Conservation (phyloP, 2,888 invertebrate genomes). For the Eupeodes latifasciatus region DNA sequence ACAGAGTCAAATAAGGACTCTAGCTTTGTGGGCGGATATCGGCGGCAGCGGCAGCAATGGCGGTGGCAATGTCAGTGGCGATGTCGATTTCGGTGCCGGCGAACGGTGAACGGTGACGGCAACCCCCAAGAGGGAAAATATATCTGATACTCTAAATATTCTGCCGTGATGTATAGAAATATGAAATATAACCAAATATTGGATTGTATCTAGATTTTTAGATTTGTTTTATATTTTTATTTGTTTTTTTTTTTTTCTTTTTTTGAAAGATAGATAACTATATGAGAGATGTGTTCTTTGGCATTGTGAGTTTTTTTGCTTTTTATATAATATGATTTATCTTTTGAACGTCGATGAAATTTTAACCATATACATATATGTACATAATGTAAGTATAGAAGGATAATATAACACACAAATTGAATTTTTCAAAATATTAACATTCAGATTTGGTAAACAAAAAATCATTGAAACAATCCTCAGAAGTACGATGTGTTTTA, state of each 20-base stretch:
- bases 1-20: slow-evolving; percentile 24
- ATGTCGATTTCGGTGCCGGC: background rate
- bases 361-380: slow-evolving; percentile 34
- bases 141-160: slow-evolving; percentile 70
- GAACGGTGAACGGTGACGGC: background rate
- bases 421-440: slow-evolving; percentile 72
- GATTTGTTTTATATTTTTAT: slow-evolving; percentile 33
- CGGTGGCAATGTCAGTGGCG: background rate
- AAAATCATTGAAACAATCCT: slow-evolving; percentile 38
- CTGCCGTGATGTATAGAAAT: slow-evolving; percentile 63
- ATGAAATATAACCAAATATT: slow-evolving; percentile 70
- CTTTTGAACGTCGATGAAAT: slow-evolving; percentile 68
- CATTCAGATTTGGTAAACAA: slow-evolving; percentile 72
- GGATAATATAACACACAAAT: slow-evolving; percentile 50
- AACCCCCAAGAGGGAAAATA: slow-evolving; percentile 52
- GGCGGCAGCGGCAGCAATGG: background rate
- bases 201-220: slow-evolving; percentile 65
- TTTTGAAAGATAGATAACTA: slow-evolving; percentile 11
- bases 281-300: slow-evolving; percentile 35
- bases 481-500: slow-evolving; percentile 47
- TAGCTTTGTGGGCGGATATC: background rate
- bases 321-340: slow-evolving; percentile 58
- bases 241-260: slow-evolving; percentile 11
- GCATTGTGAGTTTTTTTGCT: slow-evolving; percentile 32
- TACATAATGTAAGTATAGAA: background rate